Conservation (phyloP, 2,797 vertebrate genomes). For the Squalus acanthias region DNA sequence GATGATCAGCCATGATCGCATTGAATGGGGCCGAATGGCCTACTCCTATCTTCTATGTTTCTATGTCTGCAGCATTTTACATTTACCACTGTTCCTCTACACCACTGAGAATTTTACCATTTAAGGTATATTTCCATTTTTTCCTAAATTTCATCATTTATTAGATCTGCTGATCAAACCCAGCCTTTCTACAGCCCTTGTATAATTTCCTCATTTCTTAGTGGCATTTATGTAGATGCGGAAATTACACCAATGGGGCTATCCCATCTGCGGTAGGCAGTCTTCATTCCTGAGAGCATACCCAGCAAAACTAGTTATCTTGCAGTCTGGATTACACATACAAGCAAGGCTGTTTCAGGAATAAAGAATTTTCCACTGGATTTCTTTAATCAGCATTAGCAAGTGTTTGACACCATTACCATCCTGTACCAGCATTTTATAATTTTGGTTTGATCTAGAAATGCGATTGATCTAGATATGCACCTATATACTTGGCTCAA, state of each 20-base stretch:
- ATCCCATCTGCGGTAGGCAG: not conserved
- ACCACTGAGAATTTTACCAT: not conserved
- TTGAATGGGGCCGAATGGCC: too few relatives aligned
- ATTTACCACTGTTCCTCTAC: not conserved
- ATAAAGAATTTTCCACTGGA: not conserved
- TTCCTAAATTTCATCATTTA: not conserved
- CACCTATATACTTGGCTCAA: too few relatives aligned
- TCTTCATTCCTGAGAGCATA: not conserved
- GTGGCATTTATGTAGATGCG: not conserved
- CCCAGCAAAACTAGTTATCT: not conserved
- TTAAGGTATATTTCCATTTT: not conserved
- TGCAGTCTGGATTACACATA: not conserved
- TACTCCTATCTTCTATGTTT: too few relatives aligned
- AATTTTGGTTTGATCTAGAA: too few relatives aligned
- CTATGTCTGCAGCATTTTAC: not conserved
- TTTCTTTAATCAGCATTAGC: not conserved
- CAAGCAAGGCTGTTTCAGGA: not conserved
- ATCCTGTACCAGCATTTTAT: too few relatives aligned
- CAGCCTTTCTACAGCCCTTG: not conserved
- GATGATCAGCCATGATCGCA: too few relatives aligned
- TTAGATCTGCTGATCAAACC: not conserved
- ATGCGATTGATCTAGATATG: too few relatives aligned
- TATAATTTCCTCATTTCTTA: not conserved
- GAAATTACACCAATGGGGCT: not conserved
- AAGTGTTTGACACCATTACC: too few relatives aligned